Evolutionary conservation across 35 echinoderm and acorn worm species (phyloP).

Genomic region (Holothuria glaberrima): DNA sequence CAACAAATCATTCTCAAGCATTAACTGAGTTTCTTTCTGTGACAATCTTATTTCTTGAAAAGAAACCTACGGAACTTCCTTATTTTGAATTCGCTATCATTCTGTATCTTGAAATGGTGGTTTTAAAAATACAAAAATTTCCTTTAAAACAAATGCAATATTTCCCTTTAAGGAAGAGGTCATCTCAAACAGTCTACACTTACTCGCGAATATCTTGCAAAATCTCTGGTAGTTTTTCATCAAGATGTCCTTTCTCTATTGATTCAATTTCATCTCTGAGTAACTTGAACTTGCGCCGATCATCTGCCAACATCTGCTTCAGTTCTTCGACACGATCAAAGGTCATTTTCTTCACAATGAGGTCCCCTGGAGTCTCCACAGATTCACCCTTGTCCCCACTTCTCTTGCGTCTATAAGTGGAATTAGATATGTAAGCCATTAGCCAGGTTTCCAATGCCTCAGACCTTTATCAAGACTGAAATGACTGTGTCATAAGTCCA

Average conservation of each 20-base stretch:
- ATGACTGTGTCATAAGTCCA: no score
- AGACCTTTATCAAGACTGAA: no score
- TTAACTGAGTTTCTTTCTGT: no score
- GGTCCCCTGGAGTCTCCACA: constrained; percentile 81
- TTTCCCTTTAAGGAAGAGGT: no score
- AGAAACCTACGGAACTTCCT: no score
- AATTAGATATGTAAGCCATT: not conserved
- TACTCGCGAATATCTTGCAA: constrained; percentile 78
- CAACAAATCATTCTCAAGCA: no score
- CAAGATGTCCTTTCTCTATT: constrained; percentile 75
- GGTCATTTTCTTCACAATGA: constrained; percentile 88
- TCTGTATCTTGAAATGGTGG: no score
- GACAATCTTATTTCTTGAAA: no score
- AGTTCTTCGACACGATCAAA: constrained; percentile 92
- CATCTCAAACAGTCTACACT: not conserved
- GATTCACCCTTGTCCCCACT: constrained; percentile 77
- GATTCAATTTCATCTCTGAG: constrained; percentile 80
- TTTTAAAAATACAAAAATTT: no score
- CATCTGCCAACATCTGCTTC: constrained; percentile 79
- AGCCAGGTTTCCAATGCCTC: no score
- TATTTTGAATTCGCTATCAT: no score
- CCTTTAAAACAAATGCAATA: no score
- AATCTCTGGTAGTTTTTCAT: constrained; percentile 77
- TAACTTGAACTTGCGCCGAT: constrained; percentile 71
- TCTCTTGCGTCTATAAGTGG: constrained; percentile 73